A percentile compares a stretch with the other conserved stretches of the same genome.
Evolutionary conservation across 2,888 invertebrate genomes (phyloP).

Genomic region (Hemithea aestivaria): DNA sequence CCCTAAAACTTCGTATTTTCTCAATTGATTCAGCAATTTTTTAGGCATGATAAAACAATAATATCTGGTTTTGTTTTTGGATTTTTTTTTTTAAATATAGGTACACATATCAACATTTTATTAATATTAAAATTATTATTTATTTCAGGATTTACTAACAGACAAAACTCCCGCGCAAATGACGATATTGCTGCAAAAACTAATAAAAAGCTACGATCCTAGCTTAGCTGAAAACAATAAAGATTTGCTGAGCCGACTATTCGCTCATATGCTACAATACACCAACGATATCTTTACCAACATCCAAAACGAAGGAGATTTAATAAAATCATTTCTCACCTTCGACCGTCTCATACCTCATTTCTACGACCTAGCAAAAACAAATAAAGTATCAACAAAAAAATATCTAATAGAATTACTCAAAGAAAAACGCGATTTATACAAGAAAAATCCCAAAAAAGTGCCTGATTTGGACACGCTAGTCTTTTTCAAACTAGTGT

Average conservation of each 20-base stretch:
- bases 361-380: conserved; percentile 84
- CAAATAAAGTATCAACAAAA: conserved; percentile 83
- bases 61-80: no score
- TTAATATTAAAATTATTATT: conserved; percentile 3
- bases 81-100: no score
- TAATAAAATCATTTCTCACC: conserved; percentile 78
- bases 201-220: conserved; percentile 93
- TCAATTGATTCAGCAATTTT: no score
- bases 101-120: no score
- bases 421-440: conserved; percentile 84
- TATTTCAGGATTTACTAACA: conserved; percentile 76
- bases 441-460: conserved; percentile 75
- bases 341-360: conserved; percentile 79
- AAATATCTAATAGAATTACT: conserved; percentile 83
- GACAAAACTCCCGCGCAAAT: conserved; percentile 83
- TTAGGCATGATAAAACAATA: no score
- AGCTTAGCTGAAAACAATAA: conserved; percentile 88
- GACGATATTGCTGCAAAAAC: conserved; percentile 84
- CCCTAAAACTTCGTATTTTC: no score
- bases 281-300: conserved; percentile 82
- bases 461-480: conserved; percentile 85
- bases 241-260: conserved; percentile 85
- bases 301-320: conserved; percentile 49
- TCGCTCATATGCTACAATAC: conserved; percentile 87
- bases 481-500: conserved; percentile 89